Evolutionary conservation across 1,140 invertebrate species (phyloP).

Genomic region (Drosophila punjabiensis): DNA sequence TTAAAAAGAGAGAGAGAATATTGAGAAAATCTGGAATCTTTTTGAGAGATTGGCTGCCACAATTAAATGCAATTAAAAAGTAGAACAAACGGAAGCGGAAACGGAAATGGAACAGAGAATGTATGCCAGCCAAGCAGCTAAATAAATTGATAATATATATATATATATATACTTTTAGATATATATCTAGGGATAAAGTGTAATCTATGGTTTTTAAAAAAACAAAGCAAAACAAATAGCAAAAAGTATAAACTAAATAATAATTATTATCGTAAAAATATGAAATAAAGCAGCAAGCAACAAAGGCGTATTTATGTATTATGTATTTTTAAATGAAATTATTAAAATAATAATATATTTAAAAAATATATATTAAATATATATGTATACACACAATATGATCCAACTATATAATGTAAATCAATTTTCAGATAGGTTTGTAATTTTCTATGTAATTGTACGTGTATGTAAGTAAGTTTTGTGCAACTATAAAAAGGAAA

Average conservation of each 20-base stretch:
- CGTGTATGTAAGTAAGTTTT: slow-evolving; percentile 64
- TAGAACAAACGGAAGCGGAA: slow-evolving; percentile 38
- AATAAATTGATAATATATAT: slow-evolving; percentile 44
- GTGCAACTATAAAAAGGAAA: slow-evolving; percentile 62
- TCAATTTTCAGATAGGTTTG: slow-evolving; percentile 76
- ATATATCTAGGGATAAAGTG: slow-evolving; percentile 66
- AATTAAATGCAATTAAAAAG: slow-evolving; percentile 30
- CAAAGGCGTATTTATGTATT: slow-evolving; percentile 75
- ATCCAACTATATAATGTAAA: slow-evolving; percentile 67
- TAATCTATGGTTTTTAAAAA: slow-evolving; percentile 75
- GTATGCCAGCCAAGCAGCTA: slow-evolving; percentile 64
- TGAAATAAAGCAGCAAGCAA: slow-evolving; percentile 37
- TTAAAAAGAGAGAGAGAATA: slow-evolving; percentile 39
- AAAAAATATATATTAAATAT: slow-evolving; percentile 53
- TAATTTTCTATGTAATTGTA: slow-evolving; percentile 73
- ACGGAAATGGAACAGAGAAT: slow-evolving; percentile 29
- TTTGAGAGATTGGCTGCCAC: slow-evolving; percentile 48
- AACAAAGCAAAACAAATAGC: slow-evolving; percentile 47
- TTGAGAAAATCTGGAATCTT: slow-evolving; percentile 52
- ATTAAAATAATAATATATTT: slow-evolving; percentile 57
- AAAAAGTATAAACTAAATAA: slow-evolving; percentile 33
- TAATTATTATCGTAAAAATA: slow-evolving; percentile 46
- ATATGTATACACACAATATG: slow-evolving; percentile 50
- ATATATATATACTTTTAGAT: slow-evolving; percentile 31
- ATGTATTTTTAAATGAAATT: slow-evolving; percentile 80